Evolutionary conservation across 1,140 invertebrate species (phyloP).

Genomic region (Lepidurus couesii): DNA sequence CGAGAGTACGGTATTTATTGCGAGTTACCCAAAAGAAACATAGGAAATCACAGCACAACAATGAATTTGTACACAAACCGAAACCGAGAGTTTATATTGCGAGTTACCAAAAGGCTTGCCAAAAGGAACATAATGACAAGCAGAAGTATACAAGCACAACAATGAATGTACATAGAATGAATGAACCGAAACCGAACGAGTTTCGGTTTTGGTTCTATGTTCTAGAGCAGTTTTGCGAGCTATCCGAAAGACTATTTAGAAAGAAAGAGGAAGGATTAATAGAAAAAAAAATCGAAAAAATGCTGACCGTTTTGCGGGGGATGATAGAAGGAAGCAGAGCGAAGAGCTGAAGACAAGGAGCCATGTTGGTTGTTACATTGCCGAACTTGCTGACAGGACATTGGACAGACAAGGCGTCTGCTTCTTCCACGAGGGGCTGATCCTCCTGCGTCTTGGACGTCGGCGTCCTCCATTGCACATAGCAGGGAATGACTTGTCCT

Average conservation of each 20-base stretch:
- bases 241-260: not conserved
- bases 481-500: not conserved
- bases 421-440: not conserved
- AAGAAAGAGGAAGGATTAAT: not conserved
- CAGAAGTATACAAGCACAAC: too few relatives aligned
- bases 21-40: too few relatives aligned
- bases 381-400: constrained; percentile 16
- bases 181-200: too few relatives aligned
- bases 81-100: too few relatives aligned
- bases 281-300: not conserved
- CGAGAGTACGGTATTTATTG: too few relatives aligned
- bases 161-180: too few relatives aligned
- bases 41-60: too few relatives aligned
- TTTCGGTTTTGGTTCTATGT: too few relatives aligned
- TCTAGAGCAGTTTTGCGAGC: too few relatives aligned
- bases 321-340: constrained; percentile 12
- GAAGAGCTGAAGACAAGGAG: constrained; percentile 21
- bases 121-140: too few relatives aligned
- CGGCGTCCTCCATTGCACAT: not conserved
- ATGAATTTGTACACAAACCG: too few relatives aligned
- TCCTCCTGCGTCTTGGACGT: constrained; percentile 20
- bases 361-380: constrained; percentile 21
- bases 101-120: too few relatives aligned
- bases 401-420: constrained; percentile 14
- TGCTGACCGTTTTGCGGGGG: not conserved